Percentiles rank a stretch among this genome's conserved stretches.
These are phyloP conservation scores for Poecilia latipinna DNA, from an alignment of 2,113 vertebrate species.

Conservation along the genomic window DNA sequence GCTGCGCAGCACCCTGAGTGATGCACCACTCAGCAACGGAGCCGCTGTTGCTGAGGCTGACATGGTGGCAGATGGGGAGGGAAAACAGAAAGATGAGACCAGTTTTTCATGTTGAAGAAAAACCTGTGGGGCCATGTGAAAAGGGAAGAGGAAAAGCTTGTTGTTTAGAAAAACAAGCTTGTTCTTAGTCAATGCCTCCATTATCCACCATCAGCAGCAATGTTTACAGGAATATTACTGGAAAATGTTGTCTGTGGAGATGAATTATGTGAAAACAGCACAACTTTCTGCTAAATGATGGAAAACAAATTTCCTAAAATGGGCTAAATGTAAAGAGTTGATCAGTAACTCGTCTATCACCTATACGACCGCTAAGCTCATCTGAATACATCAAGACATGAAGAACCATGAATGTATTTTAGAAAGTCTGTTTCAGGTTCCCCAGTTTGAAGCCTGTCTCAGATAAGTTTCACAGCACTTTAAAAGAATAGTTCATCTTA, in stretches of 20 bases:
- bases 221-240: conserved; percentile 4
- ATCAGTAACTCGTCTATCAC: neutral
- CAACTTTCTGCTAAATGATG: neutral
- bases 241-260: conserved; percentile 14
- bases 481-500: neutral
- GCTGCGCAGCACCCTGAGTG: conserved; percentile 84
- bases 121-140: neutral
- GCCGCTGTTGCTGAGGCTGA: conserved; percentile 45
- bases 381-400: neutral
- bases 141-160: no score
- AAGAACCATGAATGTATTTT: neutral
- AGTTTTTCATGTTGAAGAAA: conserved; percentile 54
- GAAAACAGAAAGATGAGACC: conserved; percentile 14
- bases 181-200: conserved; percentile 6
- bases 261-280: conserved; percentile 3
- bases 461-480: neutral
- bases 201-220: conserved; percentile 20
- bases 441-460: neutral
- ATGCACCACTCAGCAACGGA: conserved; percentile 70
- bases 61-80: conserved; percentile 59
- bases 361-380: neutral
- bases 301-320: no score
- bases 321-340: conserved; percentile 6
- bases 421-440: neutral
- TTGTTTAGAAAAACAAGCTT: neutral